Evolutionary conservation across 2,113 vertebrate species (phyloP).

Genomic region (Lampris incognitus): DNA sequence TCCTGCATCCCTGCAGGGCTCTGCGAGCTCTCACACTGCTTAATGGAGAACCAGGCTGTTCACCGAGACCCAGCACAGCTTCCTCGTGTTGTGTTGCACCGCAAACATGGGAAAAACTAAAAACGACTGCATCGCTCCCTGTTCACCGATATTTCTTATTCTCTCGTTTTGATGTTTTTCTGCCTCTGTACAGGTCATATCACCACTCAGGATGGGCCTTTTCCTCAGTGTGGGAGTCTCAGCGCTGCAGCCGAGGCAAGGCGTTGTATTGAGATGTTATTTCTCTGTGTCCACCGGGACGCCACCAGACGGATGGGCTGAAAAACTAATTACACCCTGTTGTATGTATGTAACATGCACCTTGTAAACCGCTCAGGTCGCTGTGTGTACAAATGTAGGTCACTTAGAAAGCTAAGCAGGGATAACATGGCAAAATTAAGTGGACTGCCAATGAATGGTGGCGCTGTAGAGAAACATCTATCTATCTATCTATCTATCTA

Average conservation of each 20-base stretch:
- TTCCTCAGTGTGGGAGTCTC: background rate
- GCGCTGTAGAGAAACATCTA: no score
- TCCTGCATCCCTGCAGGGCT: slow-evolving; percentile 18
- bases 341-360: slow-evolving; percentile 34
- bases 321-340: slow-evolving; percentile 58
- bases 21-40: slow-evolving; percentile 11
- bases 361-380: slow-evolving; percentile 40
- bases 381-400: slow-evolving; percentile 37
- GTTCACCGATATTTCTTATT: no score
- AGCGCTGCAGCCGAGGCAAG: background rate
- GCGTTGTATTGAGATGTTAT: slow-evolving; percentile 18
- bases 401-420: slow-evolving; percentile 14
- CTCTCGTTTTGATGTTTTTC: no score
- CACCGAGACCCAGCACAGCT: slow-evolving; percentile 21
- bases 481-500: no score
- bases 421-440: slow-evolving; percentile 5
- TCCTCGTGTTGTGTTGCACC: slow-evolving; percentile 49
- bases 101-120: slow-evolving; percentile 40
- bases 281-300: slow-evolving; percentile 23
- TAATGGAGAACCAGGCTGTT: slow-evolving; percentile 68
- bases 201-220: background rate
- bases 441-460: background rate
- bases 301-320: slow-evolving; percentile 42
- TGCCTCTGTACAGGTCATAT: background rate
- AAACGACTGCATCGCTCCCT: no score